Evolutionary conservation across 2,797 vertebrate genomes (phyloP).

Genomic region (Caiman crocodilus): DNA sequence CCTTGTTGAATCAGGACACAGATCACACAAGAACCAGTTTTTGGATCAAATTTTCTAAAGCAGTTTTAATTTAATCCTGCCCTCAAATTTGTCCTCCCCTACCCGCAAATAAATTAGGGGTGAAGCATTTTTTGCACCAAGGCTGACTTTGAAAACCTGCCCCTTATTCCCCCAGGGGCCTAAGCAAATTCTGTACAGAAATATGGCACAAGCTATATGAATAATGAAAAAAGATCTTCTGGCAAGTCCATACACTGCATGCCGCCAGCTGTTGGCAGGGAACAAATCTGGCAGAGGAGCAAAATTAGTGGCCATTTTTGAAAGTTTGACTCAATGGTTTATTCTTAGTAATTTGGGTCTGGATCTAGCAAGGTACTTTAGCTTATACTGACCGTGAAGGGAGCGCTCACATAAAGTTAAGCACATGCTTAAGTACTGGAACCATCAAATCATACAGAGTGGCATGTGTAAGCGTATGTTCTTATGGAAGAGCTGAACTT

Average conservation of each 20-base stretch:
- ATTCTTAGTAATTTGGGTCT: neutral
- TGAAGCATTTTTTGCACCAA: neutral
- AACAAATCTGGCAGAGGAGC: neutral
- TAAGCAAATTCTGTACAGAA: neutral
- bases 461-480: neutral
- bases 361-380: neutral
- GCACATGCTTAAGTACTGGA: neutral
- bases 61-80: neutral
- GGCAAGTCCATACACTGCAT: neutral
- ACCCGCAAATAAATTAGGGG: neutral
- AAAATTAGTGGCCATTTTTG: neutral
- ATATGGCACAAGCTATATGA: neutral
- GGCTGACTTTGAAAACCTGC: neutral
- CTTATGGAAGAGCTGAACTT: neutral
- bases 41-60: neutral
- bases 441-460: neutral
- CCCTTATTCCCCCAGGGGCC: neutral
- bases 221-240: neutral
- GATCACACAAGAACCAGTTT: neutral
- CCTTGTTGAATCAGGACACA: neutral
- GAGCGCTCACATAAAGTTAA: neutral
- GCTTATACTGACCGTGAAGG: neutral
- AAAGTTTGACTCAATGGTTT: neutral
- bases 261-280: neutral
- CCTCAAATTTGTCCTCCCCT: neutral